phyloP scores from a whole-genome alignment of 1,140 invertebrate genomes.

The Halesus radiatus region DNA sequence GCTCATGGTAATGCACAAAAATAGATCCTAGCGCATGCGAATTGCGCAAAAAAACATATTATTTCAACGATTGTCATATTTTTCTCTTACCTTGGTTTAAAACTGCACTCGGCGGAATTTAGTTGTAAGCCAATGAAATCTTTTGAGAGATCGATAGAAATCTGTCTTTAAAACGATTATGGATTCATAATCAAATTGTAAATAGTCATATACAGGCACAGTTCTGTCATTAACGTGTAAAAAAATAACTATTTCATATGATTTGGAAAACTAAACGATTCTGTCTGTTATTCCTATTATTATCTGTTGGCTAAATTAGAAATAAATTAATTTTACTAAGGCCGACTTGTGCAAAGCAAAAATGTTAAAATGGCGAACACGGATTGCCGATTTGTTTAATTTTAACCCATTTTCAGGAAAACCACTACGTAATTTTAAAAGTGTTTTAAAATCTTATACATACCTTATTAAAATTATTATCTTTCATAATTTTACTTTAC shows the following conservation, averaged over 20 bases:
- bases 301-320: constrained; percentile 7
- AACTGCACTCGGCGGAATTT: no score
- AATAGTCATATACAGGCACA: constrained; percentile 45
- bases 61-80: no score
- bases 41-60: no score
- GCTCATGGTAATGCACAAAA: no score
- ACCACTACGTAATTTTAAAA: neutral
- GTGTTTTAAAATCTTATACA: no score
- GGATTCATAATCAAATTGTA: constrained; percentile 9
- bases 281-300: neutral
- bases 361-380: neutral
- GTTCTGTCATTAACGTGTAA: constrained; percentile 7
- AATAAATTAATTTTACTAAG: constrained; percentile 9
- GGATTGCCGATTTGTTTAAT: neutral
- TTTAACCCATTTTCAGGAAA: neutral
- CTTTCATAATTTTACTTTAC: no score
- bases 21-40: no score
- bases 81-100: no score
- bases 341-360: constrained; percentile 32
- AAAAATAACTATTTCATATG: constrained; percentile 2
- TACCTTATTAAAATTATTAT: no score
- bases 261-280: neutral
- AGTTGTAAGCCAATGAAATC: no score
- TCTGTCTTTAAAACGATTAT: no score
- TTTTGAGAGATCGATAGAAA: no score